Conservation (phyloP, 2,113 vertebrate species). For the Xenopus borealis region DNA sequence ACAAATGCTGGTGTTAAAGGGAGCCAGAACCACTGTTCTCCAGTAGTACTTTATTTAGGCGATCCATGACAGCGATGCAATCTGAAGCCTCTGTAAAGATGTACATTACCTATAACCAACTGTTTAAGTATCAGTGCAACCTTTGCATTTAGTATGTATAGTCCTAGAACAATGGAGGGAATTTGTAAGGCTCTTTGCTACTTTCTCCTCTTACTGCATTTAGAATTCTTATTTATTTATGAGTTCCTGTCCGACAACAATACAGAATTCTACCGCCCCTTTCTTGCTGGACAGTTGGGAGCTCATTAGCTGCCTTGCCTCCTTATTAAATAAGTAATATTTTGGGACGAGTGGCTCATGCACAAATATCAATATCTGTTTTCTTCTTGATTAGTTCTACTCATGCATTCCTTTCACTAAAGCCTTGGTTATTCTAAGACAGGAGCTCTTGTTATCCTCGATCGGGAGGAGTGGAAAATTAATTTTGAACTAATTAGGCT, state of each 20-base stretch:
- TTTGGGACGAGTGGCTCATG: constrained; percentile 7
- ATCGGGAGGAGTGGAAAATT: constrained; percentile 81
- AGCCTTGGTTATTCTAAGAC: constrained; percentile 50
- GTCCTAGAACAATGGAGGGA: background rate
- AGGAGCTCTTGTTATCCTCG: constrained; percentile 62
- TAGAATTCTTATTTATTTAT: constrained; percentile 28
- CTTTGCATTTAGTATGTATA: too few relatives aligned
- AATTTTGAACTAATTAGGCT: constrained; percentile 86
- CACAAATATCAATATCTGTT: constrained; percentile 31
- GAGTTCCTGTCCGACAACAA: constrained; percentile 12
- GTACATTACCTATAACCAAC: too few relatives aligned
- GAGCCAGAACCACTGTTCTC: too few relatives aligned
- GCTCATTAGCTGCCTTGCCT: background rate
- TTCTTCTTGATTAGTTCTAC: constrained; percentile 52
- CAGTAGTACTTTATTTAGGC: too few relatives aligned
- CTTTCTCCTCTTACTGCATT: constrained; percentile 5
- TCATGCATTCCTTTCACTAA: constrained; percentile 2
- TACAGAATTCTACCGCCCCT: background rate
- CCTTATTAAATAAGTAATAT: constrained; percentile 10
- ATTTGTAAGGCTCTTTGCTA: background rate
- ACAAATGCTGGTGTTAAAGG: too few relatives aligned
- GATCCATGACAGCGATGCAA: too few relatives aligned
- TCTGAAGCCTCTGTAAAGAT: too few relatives aligned
- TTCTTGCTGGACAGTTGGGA: background rate
- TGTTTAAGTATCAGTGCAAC: too few relatives aligned